Base-by-base conservation (phyloP, 2,113 vertebrate genomes). In the Trochalopteron elliotii region DNA sequence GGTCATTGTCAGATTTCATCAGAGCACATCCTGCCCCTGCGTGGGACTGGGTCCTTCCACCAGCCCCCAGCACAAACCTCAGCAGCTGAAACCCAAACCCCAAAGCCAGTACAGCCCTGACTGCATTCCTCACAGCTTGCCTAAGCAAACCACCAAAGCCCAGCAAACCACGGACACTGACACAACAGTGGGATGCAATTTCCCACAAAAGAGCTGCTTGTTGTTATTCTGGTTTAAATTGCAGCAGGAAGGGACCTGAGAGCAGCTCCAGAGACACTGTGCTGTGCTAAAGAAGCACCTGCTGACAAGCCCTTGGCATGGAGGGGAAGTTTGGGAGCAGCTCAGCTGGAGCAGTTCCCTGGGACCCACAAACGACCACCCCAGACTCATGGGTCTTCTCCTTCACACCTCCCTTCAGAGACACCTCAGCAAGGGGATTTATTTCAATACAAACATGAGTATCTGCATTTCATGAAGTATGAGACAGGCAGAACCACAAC, bases 251-350 rank as follows among this genome's bases (percentile, higher is more conserved):
- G 45, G 35, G 3, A 44, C 12, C 53, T 1, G 30, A 23, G 61
- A 28, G 71, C 2, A 3, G 47, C 53, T 15, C 2, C 1, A 30
- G 42, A 0, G 5, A 47, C 7, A 10, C 40, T n/a, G 50, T 3
- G 50, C 91, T 55, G 55, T 3, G 59, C 45, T 59, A 23, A 56
- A 57, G 50, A 39, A 39, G 37, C 37, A 39, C 37, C 37, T 39
- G 37, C 37, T 39, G 37, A 25, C 40, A 22, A 25, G 42, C 31
- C 17, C 52, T 7, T 42, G 83, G 44, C 11, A 7, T 31, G 52
- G 42, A 67, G 24, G 39, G 37, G 6, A 53, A 30, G 9, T 79
- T 10, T 3, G 5, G 53, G 53, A 76, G 57, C 28, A 52, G 42
- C 39, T 27, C 33, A 11, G 18, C n/a, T 2, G 7, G 16, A 80